Evolutionary conservation across 2,888 invertebrate species (phyloP), one percentile per base, ranked within the genome.

Genomic region (Cheilosia pagana): DNA sequence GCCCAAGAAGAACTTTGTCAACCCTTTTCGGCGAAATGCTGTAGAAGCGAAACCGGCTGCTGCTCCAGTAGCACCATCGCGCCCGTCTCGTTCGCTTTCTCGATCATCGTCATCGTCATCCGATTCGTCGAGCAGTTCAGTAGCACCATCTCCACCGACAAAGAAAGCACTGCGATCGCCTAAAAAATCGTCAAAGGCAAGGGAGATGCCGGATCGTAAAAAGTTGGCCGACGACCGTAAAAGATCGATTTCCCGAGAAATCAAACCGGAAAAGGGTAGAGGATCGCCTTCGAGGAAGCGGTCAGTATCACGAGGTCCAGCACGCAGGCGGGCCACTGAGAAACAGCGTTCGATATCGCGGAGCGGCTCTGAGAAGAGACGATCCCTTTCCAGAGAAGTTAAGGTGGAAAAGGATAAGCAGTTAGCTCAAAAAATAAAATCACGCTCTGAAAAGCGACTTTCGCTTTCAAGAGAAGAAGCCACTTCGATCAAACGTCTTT

Each of bases 61-160:
- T 45, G 12, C 35, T 25, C 23, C 55, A 45, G 28, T 25, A 31
- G 31, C 25, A 10, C n/a, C n/a, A 21, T 8, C 43, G 21, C 71
- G n/a, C n/a, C 28, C 57, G 0, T 63, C 78, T 16, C 71, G 63
- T 8, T 75, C 79, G 39, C 53, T 43, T 7, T 63, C 48, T 14
- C 65, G 63, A n/a, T 75, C 76, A 8, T 48, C 74, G 5, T 81
- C 82, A 6, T 86, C 86, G 7, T 79, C 65, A 8, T 81, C 85
- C 5, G 45, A 57, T n/a, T 85, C 87, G 8, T 53, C 74, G 5
- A 86, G 81, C 4, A 87, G 87, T 45, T 87, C 87, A 7, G 52
- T 35, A 39, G 88, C 93, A 89, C 79, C 91, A 87, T 82, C 92
- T 88, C 82, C 92, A 90, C 67, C 74, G 70, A 74, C 55, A 23